Percentiles rank a stretch among this genome's conserved stretches.
These are phyloP conservation scores for Gymnoscopelus microlampas DNA, from an alignment of 2,797 vertebrate genomes.

Conservation along the genomic window DNA sequence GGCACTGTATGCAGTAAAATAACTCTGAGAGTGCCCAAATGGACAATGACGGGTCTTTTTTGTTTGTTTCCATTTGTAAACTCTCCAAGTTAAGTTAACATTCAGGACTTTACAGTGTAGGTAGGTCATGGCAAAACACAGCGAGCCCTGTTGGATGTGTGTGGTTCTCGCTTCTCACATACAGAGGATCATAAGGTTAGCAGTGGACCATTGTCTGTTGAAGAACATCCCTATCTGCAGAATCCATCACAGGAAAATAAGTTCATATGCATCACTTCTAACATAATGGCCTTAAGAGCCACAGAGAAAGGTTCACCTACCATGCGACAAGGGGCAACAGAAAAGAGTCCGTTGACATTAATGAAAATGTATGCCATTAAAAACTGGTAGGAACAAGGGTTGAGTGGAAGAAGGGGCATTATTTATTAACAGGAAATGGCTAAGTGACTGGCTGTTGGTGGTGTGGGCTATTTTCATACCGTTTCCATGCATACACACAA, in stretches of 20 bases:
- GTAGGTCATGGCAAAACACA: background rate
- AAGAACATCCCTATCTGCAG: slow-evolving; percentile 22
- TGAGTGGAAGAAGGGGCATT: slow-evolving; percentile 55
- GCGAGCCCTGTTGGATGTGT: background rate
- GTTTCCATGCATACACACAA: slow-evolving; percentile 33
- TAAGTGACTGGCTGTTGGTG: slow-evolving; percentile 70
- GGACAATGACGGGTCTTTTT: too few relatives aligned
- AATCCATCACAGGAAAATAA: slow-evolving; percentile 65
- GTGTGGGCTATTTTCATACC: slow-evolving; percentile 64
- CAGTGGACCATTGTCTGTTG: slow-evolving; percentile 23
- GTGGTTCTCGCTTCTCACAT: background rate
- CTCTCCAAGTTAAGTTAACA: too few relatives aligned
- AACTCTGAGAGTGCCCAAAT: too few relatives aligned
- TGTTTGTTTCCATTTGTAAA: background rate
- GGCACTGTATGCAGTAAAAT: too few relatives aligned
- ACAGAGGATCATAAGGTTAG: background rate
- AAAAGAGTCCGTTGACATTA: slow-evolving; percentile 61
- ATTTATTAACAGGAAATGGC: slow-evolving; percentile 70
- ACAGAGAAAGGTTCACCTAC: slow-evolving; percentile 62
- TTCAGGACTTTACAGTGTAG: too few relatives aligned
- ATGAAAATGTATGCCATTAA: slow-evolving; percentile 74
- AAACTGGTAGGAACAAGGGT: slow-evolving; percentile 54
- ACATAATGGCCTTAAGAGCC: slow-evolving; percentile 67
- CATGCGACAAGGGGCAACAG: slow-evolving; percentile 61
- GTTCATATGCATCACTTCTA: slow-evolving; percentile 68